phyloP scores from a whole-genome alignment of 35 echinoderm and acorn worm species.

The Apostichopus parvimensis region DNA sequence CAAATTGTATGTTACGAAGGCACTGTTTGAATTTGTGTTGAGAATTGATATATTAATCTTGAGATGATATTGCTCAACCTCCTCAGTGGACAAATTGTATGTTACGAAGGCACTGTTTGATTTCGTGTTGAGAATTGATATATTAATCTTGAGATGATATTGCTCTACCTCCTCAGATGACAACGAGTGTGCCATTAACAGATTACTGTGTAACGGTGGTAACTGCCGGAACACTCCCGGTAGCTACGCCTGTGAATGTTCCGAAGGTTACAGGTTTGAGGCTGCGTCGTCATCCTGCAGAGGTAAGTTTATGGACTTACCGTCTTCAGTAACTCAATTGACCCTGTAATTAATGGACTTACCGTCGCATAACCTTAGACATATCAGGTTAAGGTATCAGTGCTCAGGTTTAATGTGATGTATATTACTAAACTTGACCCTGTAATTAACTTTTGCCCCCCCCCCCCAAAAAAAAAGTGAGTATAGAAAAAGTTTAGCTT shows the following conservation, averaged over 20 bases:
- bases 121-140: too few relatives aligned
- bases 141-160: not conserved
- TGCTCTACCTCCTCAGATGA: slow-evolving; percentile 50
- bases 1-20: slow-evolving; percentile 84
- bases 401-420: too few relatives aligned
- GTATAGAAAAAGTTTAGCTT: too few relatives aligned
- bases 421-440: too few relatives aligned
- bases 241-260: slow-evolving; percentile 86
- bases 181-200: slow-evolving; percentile 91
- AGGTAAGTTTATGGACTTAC: slow-evolving; percentile 57
- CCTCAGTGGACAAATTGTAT: slow-evolving; percentile 81
- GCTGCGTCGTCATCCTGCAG: slow-evolving; percentile 58
- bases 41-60: too few relatives aligned
- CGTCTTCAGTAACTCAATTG: not conserved
- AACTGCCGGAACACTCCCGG: slow-evolving; percentile 90
- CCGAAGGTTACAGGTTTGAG: slow-evolving; percentile 74
- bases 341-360: slow-evolving; percentile 40
- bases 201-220: slow-evolving; percentile 75
- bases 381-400: too few relatives aligned
- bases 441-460: too few relatives aligned
- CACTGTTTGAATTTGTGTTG: slow-evolving; percentile 8
- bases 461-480: too few relatives aligned
- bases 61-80: not conserved
- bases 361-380: too few relatives aligned
- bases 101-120: slow-evolving; percentile 67